Conservation (phyloP, 2,797 vertebrate genomes). For the Eulemur mongoz region DNA sequence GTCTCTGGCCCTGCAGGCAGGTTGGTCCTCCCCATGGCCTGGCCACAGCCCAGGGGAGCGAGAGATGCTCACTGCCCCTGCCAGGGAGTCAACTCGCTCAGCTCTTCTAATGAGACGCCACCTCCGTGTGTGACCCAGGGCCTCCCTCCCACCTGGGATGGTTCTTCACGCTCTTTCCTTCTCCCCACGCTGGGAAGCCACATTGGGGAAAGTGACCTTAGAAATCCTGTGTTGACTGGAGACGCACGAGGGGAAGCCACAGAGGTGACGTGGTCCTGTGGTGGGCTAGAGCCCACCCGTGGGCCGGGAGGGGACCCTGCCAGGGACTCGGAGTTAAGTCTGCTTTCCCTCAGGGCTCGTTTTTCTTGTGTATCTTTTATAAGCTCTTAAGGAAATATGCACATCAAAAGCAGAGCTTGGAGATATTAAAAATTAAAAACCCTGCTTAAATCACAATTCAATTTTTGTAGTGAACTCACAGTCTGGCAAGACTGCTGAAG, state of each 20-base stretch:
- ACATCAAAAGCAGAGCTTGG: background rate
- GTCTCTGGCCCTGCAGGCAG: background rate
- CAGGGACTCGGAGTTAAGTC: background rate
- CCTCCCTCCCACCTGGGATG: background rate
- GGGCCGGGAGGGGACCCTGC: background rate
- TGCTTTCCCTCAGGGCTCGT: background rate
- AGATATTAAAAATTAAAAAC: background rate
- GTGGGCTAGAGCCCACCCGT: background rate
- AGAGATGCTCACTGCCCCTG: background rate
- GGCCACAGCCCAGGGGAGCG: background rate
- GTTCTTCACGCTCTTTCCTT: background rate
- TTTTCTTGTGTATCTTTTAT: background rate
- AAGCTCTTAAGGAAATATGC: background rate
- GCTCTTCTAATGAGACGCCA: background rate
- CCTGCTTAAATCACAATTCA: background rate
- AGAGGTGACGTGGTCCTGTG: background rate
- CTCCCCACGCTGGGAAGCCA: background rate
- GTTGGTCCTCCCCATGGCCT: background rate
- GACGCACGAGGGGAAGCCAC: background rate
- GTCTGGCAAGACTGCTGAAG: background rate
- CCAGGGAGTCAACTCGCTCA: background rate
- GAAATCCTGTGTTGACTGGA: background rate
- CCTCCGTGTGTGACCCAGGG: background rate
- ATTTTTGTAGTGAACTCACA: constrained; percentile 16
- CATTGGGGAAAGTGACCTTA: background rate